Evolutionary conservation across 2,888 invertebrate species (phyloP), one percentile per base, ranked within the genome.

Genomic region (Hetaerina titia): DNA sequence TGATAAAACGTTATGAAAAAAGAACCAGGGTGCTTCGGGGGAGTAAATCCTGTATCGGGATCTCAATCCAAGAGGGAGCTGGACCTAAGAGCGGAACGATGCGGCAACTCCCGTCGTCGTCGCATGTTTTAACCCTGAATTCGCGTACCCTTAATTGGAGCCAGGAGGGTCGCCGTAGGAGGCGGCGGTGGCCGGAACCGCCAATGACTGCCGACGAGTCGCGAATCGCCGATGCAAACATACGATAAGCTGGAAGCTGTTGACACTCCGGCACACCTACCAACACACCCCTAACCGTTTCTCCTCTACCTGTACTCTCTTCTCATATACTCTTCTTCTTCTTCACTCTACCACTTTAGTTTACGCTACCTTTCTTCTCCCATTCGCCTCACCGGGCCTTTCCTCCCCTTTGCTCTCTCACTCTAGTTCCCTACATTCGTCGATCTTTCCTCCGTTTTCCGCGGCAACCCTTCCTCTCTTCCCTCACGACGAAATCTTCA

Each of bases 171-270:
- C 60, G 60, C 60, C 69, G 69, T 45, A 45, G 45, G 45, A 45
- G 45, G 19, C 69, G 69, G 19, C 69, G n/a, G 22, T 9, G 69
- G 22, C 13, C 13, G 6, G 60, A 2, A 5, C 60, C 17, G 60
- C 60, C 45, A 60, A 60, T 11, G 60, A 60, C 69, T 69, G 69
- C 22, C 69, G 69, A 69, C 69, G 69, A 69, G 69, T 69, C 69
- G 69, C 22, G 69, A 22, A n/a, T 69, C 69, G 69, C 69, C 69
- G 69, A 69, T 69, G 69, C 69, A 69, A 69, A 69, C 69, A 69
- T 22, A 22, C 69, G 69, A 69, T 69, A 69, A 69, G 69, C 69
- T 69, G 69, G 69, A n/a, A 69, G 69, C 69, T 69, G 69, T 69
- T 69, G 69, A 69, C 69, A 69, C 69, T 22, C 69, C 4, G 8